Evolutionary conservation across 2,888 invertebrate species (phyloP), one percentile per base, ranked within the genome.

Genomic region (Galeopsomyia nigrocyanea): DNA sequence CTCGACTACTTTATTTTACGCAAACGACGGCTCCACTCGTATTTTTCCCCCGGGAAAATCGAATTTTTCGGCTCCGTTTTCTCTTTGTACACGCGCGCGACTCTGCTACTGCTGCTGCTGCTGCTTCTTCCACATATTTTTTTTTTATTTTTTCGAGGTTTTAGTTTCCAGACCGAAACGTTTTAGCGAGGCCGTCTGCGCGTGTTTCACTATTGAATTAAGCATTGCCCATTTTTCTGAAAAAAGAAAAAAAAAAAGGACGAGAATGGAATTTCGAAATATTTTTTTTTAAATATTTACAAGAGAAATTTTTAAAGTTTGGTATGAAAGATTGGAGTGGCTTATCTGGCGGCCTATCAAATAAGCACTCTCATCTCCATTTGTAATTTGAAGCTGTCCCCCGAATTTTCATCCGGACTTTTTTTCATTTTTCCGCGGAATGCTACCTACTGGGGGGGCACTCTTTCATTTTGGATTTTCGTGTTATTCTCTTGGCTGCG

Each of bases 381-480:
- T 56, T 63, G 51, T 63, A 51, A 63, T 64, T 55, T 55, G 39
- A 39, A 39, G 39, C 55, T n/a, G 19, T 47, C 56, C 47, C n/a
- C 55, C n/a, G 2, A 39, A 39, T 39, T 58, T 67, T 57, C 56
- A 26, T 31, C n/a, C 31, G 56, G 26, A 22, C 3, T 60, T 51
- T 55, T 61, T 51, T 56, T 55, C 60, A 49, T 64, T 73, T 68
- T 60, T 22, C 72, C 58, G 49, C 17, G 31, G 46, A 19, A 13
- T 14, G 10, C 39, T 53, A 47, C 22, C 46, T 31, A 31, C 47
- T 49, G 58, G 39, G n/a, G 31, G 19, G 7, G 56, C 21, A 49
- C 61, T 73, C 50, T 74, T 65, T 76, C 73, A 77, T 77, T 79
- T 71, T 73, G 74, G 70, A 71, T 77, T 77, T 79, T 77, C 76